Conservation (phyloP, 2,797 vertebrate species). For the Erethizon dorsatum region DNA sequence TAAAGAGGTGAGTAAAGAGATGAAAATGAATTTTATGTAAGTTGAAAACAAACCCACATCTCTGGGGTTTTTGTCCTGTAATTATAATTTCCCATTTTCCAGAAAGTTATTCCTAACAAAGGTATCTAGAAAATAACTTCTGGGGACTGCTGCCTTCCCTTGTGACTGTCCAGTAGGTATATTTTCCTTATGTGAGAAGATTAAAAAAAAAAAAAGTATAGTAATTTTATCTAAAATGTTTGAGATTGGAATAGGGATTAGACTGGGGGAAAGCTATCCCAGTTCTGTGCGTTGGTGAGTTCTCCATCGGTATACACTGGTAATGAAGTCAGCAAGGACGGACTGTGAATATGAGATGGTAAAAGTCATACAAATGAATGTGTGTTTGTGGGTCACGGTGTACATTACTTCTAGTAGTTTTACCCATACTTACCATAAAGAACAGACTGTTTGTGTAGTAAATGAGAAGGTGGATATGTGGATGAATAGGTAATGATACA, state of each 20-base stretch:
- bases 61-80: background rate
- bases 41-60: background rate
- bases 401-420: background rate
- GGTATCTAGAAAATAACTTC: background rate
- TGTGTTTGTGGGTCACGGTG: background rate
- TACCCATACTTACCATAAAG: background rate
- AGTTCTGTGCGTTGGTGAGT: background rate
- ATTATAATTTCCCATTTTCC: conserved; percentile 63
- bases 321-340: background rate
- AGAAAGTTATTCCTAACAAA: conserved; percentile 33
- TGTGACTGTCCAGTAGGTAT: background rate
- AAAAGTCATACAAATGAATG: background rate
- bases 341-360: background rate
- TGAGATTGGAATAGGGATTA: background rate
- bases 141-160: background rate
- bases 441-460: background rate
- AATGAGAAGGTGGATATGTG: background rate
- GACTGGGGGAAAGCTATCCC: background rate
- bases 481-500: background rate
- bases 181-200: conserved; percentile 29
- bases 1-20: background rate
- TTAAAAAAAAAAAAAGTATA: background rate
- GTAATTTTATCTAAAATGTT: conserved; percentile 23
- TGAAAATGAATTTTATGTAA: conserved; percentile 37
- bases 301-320: background rate